phyloP scores from a whole-genome alignment of 2,888 invertebrate genomes.

The Drosophila tripunctata region DNA sequence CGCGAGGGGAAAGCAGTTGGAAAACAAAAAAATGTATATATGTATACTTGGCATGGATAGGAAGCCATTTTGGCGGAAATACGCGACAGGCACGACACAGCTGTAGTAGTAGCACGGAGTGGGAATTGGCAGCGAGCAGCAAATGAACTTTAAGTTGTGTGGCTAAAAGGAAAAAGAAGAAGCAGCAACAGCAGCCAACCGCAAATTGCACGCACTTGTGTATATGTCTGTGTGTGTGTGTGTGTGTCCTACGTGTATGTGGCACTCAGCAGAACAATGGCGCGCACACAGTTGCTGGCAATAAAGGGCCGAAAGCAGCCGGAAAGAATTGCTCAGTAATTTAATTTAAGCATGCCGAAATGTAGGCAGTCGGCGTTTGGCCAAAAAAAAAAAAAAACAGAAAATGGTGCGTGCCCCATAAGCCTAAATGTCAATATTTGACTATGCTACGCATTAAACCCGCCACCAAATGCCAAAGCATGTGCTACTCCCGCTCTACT shows the following conservation, averaged over 20 bases:
- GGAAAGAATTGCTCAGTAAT: conserved; percentile 75
- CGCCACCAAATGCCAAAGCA: conserved; percentile 55
- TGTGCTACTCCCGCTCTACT: conserved; percentile 36
- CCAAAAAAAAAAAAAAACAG: no score
- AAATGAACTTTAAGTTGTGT: conserved; percentile 53
- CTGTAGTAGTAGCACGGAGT: conserved; percentile 7
- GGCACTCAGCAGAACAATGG: conserved; percentile 53
- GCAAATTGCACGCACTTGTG: conserved; percentile 58
- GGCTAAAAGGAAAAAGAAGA: background rate
- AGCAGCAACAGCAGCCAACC: conserved; percentile 15
- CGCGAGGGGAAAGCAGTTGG: conserved; percentile 22
- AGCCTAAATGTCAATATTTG: conserved; percentile 78
- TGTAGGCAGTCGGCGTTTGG: conserved; percentile 8
- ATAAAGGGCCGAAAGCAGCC: conserved; percentile 56
- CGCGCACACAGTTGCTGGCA: conserved; percentile 18
- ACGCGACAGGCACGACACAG: conserved; percentile 51
- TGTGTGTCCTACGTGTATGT: conserved; percentile 64
- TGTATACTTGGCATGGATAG: conserved; percentile 21
- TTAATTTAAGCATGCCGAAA: conserved; percentile 72
- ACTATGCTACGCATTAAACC: conserved; percentile 66
- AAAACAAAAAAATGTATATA: background rate
- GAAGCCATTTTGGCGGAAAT: conserved; percentile 60
- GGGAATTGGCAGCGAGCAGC: conserved; percentile 1
- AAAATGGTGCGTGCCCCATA: conserved; percentile 71
- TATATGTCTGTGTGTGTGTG: conserved; percentile 17